Base-by-base conservation (phyloP, 2,797 vertebrate genomes). In the Pogonophryne albipinna region DNA sequence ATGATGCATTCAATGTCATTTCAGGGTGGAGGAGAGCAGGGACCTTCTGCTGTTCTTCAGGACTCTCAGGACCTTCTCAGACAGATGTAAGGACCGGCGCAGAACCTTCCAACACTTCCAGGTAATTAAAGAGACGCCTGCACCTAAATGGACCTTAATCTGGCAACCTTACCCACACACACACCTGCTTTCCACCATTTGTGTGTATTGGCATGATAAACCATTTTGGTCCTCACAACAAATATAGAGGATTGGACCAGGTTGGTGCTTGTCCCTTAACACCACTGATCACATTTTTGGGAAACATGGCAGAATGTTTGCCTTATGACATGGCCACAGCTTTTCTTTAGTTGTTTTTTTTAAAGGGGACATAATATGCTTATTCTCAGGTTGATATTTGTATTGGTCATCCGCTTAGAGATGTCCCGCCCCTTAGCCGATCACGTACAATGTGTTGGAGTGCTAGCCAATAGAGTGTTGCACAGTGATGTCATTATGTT, bases 31-130 rank as follows among this genome's bases (percentile, higher is more conserved):
- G 90, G 95, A 98, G 74, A 89, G 0, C 15, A 90, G 79, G 74
- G 91, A 91, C 73, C 91, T 99, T 10, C 70, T 95, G 71, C 86
- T 92, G 27, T 96, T 99, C 92, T 97, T 99, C 86, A 95, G 93
- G 86, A 96, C 94, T 57, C 76, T 99, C 34, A 94, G 92, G 81
- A 86, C 58, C 20, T 98, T 96, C 69, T 93, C 95, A 19, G 90
- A 97, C 57, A 95, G 95, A 91, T 89, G 80, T 69, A 92, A 96
- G 4, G 94, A 96, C 77, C 95, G 97, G 2, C 91, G 79, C 46
- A 31, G 46, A 68, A 95, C 96, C 10, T 97, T 97, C 80, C 85
- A 84, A 20, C 94, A 97, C 86, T 98, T 99, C 91, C 96, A 98
- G 95, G 98, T 99, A 95, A 78, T 87, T 55, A 42, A 67, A 31